Evolutionary conservation across 2,797 vertebrate genomes (phyloP).

Genomic region (Lateolabrax maculatus): DNA sequence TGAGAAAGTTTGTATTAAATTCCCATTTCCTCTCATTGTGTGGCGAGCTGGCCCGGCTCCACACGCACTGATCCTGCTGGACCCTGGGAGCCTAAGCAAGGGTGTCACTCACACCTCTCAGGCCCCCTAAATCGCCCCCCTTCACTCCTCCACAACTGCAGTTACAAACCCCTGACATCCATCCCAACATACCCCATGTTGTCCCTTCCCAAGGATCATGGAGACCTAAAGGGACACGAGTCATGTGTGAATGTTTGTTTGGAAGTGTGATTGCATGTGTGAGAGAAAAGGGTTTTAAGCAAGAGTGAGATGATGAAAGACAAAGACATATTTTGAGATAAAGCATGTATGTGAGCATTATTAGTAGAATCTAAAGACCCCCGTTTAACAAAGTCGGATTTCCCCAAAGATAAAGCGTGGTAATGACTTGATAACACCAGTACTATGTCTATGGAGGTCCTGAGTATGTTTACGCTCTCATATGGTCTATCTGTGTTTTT

Average conservation of each 20-base stretch:
- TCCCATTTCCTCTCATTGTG: conserved; percentile 90
- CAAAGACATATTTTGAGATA: conserved; percentile 41
- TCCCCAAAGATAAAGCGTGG: conserved; percentile 69
- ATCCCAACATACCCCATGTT: conserved; percentile 3
- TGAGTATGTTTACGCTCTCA: conserved; percentile 41
- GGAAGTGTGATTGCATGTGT: neutral
- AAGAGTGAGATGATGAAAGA: conserved; percentile 47
- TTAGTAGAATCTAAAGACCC: conserved; percentile 19
- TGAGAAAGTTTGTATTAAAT: conserved; percentile 90
- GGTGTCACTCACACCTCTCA: conserved; percentile 74
- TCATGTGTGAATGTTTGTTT: neutral
- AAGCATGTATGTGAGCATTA: conserved; percentile 38
- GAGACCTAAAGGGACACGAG: neutral
- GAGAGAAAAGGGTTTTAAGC: conserved; percentile 18
- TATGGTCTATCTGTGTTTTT: conserved; percentile 5
- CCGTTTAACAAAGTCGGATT: conserved; percentile 49
- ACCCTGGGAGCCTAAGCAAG: conserved; percentile 64
- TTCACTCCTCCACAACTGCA: conserved; percentile 7
- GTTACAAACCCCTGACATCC: conserved; percentile 36
- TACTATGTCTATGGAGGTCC: conserved; percentile 7
- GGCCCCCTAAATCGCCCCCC: conserved; percentile 33
- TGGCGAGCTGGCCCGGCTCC: conserved; percentile 83
- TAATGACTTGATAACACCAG: conserved; percentile 32
- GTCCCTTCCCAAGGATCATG: conserved; percentile 13
- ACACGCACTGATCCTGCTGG: conserved; percentile 82